Evolutionary conservation across 2,888 invertebrate species (phyloP).

Genomic region (Scaptomyza caliginosa): DNA sequence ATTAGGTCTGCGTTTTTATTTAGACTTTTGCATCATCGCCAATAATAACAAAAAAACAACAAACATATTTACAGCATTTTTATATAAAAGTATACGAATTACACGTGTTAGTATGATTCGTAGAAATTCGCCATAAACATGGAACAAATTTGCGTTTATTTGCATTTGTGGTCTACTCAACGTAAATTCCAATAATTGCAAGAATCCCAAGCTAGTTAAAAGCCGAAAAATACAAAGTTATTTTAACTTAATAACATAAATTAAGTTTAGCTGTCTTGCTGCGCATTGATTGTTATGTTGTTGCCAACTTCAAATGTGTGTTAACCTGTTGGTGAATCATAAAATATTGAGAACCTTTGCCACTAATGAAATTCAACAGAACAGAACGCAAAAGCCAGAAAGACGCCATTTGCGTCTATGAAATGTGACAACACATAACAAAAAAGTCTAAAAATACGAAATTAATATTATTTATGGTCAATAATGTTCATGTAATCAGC

Average conservation of each 20-base stretch:
- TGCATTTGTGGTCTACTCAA: slow-evolving; percentile 3
- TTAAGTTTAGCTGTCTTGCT: slow-evolving; percentile 14
- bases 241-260: slow-evolving; percentile 25
- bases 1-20: slow-evolving; percentile 76
- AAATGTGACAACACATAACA: slow-evolving; percentile 20
- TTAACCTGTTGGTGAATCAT: slow-evolving; percentile 69
- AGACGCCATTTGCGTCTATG: slow-evolving; percentile 28
- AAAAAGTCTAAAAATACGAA: slow-evolving; percentile 5
- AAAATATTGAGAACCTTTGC: slow-evolving; percentile 33
- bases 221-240: slow-evolving; percentile 10
- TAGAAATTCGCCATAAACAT: slow-evolving; percentile 19
- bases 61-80: slow-evolving; percentile 49
- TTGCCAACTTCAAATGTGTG: slow-evolving; percentile 36
- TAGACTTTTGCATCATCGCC: slow-evolving; percentile 72
- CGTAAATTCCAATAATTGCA: slow-evolving; percentile 31
- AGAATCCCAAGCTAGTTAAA: background rate
- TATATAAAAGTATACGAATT: background rate
- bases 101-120: slow-evolving; percentile 46
- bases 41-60: slow-evolving; percentile 18
- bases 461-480: slow-evolving; percentile 20
- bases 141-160: slow-evolving; percentile 18
- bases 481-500: slow-evolving; percentile 11
- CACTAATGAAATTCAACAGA: slow-evolving; percentile 28
- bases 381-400: slow-evolving; percentile 23
- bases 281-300: slow-evolving; percentile 25